Conservation (phyloP, 1,140 invertebrate species). For the Harpegnathos saltator region DNA sequence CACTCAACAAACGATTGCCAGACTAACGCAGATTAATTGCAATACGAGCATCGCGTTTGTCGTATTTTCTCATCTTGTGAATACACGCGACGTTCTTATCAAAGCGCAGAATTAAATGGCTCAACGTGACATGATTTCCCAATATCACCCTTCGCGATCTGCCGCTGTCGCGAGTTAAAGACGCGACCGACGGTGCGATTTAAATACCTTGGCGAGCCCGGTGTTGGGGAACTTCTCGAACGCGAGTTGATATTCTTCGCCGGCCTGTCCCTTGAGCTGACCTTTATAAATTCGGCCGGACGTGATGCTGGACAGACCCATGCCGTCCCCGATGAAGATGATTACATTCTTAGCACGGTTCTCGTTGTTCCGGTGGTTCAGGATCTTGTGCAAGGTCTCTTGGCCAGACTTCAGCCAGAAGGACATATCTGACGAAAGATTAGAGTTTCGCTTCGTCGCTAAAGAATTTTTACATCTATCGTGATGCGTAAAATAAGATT, state of each 20-base stretch:
- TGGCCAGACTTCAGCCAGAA: constrained; percentile 83
- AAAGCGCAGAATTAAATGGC: constrained; percentile 49
- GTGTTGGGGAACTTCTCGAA: constrained; percentile 88
- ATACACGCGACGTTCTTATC: constrained; percentile 44
- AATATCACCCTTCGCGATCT: constrained; percentile 26
- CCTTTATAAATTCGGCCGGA: constrained; percentile 88
- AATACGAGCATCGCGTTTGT: constrained; percentile 20
- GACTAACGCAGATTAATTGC: constrained; percentile 31
- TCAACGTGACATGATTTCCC: constrained; percentile 49
- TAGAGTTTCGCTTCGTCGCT: constrained; percentile 45
- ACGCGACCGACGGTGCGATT: constrained; percentile 24
- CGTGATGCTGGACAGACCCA: constrained; percentile 90
- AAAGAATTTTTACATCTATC: constrained; percentile 7
- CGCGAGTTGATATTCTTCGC: constrained; percentile 87
- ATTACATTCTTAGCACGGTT: constrained; percentile 90
- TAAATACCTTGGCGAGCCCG: constrained; percentile 87
- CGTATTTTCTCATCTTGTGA: constrained; percentile 23
- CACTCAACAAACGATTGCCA: not conserved
- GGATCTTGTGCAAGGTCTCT: constrained; percentile 79
- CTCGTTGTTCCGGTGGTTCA: constrained; percentile 82
- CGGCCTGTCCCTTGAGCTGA: constrained; percentile 85
- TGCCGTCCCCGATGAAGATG: constrained; percentile 91
- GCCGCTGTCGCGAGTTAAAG: constrained; percentile 17
- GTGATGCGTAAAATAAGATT: not conserved
- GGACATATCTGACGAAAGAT: constrained; percentile 77